Evolutionary conservation across 2,797 vertebrate species (phyloP).

Genomic region (Onychomys arenicola): DNA sequence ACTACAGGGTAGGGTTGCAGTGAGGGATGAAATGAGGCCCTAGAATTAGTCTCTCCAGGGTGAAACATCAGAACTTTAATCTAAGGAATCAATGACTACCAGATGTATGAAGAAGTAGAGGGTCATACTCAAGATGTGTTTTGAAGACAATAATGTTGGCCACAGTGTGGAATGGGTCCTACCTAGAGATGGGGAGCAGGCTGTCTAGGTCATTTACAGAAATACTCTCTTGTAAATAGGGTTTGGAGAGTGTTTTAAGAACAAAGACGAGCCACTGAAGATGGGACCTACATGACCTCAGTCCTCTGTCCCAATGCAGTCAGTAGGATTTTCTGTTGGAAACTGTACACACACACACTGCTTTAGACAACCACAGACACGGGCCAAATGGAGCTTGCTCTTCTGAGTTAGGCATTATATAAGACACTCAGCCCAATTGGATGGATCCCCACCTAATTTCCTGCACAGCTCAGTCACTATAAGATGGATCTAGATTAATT

Average conservation of each 20-base stretch:
- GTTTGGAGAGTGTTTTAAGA: background rate
- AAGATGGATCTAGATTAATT: background rate
- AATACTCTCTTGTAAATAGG: background rate
- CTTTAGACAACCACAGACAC: background rate
- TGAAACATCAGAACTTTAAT: background rate
- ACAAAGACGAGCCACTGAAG: background rate
- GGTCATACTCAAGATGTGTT: background rate
- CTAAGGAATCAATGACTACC: background rate
- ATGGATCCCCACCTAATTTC: background rate
- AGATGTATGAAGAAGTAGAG: background rate
- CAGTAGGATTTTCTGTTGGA: background rate
- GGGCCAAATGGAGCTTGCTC: background rate
- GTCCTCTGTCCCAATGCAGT: background rate
- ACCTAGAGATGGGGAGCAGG: background rate
- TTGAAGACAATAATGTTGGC: background rate
- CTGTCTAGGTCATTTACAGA: background rate
- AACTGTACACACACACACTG: background rate
- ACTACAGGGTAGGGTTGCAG: background rate
- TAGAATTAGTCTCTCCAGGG: background rate
- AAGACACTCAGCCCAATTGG: background rate
- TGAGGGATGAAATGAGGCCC: background rate
- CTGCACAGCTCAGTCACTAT: background rate
- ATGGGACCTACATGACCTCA: background rate
- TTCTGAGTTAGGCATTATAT: background rate
- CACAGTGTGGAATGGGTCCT: background rate